Evolutionary conservation across 2,113 vertebrate species (phyloP), one percentile per base, ranked within the genome.

Genomic region (Siniperca knerii): DNA sequence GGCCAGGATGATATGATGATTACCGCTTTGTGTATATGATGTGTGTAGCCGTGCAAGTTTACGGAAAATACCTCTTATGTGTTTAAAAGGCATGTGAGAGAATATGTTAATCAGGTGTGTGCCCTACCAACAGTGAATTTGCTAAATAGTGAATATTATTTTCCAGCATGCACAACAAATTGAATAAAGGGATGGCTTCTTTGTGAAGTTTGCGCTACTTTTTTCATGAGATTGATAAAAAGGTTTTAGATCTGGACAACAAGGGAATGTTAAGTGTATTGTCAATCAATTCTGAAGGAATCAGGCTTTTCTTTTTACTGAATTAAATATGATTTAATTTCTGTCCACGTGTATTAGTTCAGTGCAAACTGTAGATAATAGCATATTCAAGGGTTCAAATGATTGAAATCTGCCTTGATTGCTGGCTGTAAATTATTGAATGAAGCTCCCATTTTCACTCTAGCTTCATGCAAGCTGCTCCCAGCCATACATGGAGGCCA

Each of bases 391-490:
- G 40, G 46, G 44, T 79, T 81, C 0, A 1, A 79, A 67, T 75
- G 18, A 82, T 23, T 75, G 25, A 84, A 74, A 77, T 76, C 16
- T 10, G 40, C 77, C 18, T 71, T 78, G 54, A 83, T 89, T 78
- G 69, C 65, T 29, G 10, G 0, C 18, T 76, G 60, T 84, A 70
- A 86, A 89, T 87, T 81, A 89, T 87, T 89, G 44, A 89, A 13
- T 2, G 48, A 12, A 52, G 8, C 69, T 55, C 20, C 46, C n/a
- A 35, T 52, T 71, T 70, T 75, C 44, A 9, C 25, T 62, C 13
- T 25, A 33, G 21, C 72, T 60, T 50, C 35, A 48, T 6, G 12
- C 2, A 12, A 75, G 29, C 66, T 67, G 42, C 79, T 70, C 46
- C 29, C 4, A 4, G 71, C n/a, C 37, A 1, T 37, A 70, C 44